These are phyloP conservation scores for Allacma fusca DNA, from an alignment of 2,888 invertebrate genomes.

Conservation along the genomic window DNA sequence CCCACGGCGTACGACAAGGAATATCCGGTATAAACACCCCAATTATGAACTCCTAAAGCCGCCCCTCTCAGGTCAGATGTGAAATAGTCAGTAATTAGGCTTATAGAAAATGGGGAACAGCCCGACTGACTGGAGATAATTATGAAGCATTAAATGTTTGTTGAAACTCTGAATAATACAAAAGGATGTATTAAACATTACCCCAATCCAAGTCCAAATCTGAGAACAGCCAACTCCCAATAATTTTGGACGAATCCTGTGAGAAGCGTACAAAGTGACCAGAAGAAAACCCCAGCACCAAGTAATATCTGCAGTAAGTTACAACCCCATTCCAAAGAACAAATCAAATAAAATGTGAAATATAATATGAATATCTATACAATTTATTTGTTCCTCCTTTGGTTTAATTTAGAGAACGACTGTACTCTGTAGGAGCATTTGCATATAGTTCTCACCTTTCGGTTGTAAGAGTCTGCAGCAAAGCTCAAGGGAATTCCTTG, in stretches of 20 bases:
- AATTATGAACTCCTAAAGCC: slow-evolving; percentile 65
- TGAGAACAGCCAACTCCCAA: slow-evolving; percentile 57
- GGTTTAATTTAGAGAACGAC: no score
- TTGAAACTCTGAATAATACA: no score
- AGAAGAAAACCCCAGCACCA: slow-evolving; percentile 56
- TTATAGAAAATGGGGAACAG: slow-evolving; percentile 58
- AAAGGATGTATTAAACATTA: no score
- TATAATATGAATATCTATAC: no score
- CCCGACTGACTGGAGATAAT: slow-evolving; percentile 52
- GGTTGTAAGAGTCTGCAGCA: slow-evolving; percentile 58
- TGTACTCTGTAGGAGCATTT: no score
- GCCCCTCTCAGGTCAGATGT: slow-evolving; percentile 62
- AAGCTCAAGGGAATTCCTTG: slow-evolving; percentile 51
- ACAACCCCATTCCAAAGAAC: no score
- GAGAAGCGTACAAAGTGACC: slow-evolving; percentile 56
- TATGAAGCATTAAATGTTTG: no score
- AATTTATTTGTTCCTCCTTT: no score
- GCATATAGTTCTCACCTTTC: slow-evolving; percentile 58
- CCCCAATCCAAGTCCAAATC: slow-evolving; percentile 60
- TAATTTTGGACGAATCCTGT: slow-evolving; percentile 57
- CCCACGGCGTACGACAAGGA: slow-evolving; percentile 65
- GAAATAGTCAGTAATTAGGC: slow-evolving; percentile 58
- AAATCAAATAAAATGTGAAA: no score
- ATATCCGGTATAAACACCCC: slow-evolving; percentile 65
- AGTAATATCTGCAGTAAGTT: slow-evolving; percentile 56